Conservation (phyloP, 2,888 invertebrate genomes). For the Eremobia ochroleuca region DNA sequence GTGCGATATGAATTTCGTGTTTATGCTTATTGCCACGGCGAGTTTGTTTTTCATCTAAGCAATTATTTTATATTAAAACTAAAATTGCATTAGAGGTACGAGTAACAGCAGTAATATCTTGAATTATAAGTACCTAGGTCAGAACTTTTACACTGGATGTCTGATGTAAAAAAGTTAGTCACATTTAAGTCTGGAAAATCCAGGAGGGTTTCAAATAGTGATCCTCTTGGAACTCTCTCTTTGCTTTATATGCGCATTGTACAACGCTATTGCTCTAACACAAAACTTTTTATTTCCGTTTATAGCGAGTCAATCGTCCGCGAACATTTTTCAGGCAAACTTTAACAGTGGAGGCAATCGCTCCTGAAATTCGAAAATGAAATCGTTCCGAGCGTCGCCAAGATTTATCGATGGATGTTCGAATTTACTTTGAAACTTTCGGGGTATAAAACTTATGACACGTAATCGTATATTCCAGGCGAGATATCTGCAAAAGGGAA, state of each 20-base stretch:
- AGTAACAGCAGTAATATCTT: constrained; percentile 6
- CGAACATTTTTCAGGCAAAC: constrained; percentile 91
- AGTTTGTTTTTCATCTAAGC: constrained; percentile 79
- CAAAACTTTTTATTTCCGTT: constrained; percentile 91
- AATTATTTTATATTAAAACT: constrained; percentile 68
- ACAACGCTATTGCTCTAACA: constrained; percentile 89
- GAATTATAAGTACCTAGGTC: constrained; percentile 52
- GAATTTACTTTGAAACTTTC: constrained; percentile 90
- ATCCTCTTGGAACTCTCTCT: constrained; percentile 83
- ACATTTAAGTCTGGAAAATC: constrained; percentile 81
- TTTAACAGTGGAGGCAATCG: constrained; percentile 91
- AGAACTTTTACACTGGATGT: constrained; percentile 76
- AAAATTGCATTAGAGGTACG: constrained; percentile 46
- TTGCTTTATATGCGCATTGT: constrained; percentile 88
- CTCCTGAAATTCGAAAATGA: constrained; percentile 91
- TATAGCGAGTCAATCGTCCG: constrained; percentile 91
- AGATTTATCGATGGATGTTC: constrained; percentile 91
- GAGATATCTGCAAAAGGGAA: constrained; percentile 78
- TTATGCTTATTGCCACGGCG: constrained; percentile 79
- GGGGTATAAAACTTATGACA: constrained; percentile 91
- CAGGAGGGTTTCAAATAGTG: constrained; percentile 83
- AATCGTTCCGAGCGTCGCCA: constrained; percentile 90
- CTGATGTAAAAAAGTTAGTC: constrained; percentile 81
- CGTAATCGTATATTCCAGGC: constrained; percentile 89
- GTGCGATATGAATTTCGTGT: constrained; percentile 81